Conservation (phyloP, 2,113 vertebrate genomes). For the Bambusicola thoracicus region DNA sequence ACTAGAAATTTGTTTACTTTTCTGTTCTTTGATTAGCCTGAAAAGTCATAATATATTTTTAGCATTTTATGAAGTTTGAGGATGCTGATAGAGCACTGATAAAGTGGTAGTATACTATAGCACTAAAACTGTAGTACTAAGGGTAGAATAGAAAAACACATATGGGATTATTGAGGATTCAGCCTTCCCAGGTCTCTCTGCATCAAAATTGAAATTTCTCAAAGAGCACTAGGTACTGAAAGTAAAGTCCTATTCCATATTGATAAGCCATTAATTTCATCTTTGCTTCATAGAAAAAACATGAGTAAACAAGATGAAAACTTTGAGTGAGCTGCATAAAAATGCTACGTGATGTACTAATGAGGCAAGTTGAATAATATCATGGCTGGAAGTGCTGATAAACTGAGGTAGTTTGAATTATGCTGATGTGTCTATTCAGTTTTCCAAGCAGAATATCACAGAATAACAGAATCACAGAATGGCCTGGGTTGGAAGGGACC, state of each 20-base stretch:
- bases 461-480: too few species aligned
- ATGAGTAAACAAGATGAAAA: constrained; percentile 37
- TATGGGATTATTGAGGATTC: neutral
- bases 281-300: constrained; percentile 37
- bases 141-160: neutral
- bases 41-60: constrained; percentile 12
- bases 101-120: neutral
- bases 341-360: constrained; percentile 49
- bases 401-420: constrained; percentile 49
- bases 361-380: constrained; percentile 30
- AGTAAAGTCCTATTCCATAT: neutral
- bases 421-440: constrained; percentile 40
- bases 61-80: constrained; percentile 12
- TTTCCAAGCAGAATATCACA: constrained; percentile 33
- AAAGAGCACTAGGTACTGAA: neutral
- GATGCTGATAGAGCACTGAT: constrained; percentile 9
- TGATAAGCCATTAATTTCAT: constrained; percentile 35
- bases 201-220: constrained; percentile 16
- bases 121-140: neutral
- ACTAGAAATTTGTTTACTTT: constrained; percentile 26
- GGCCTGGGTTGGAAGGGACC: too few species aligned
- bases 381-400: constrained; percentile 31
- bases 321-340: constrained; percentile 25
- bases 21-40: constrained; percentile 16
- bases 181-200: neutral